phyloP scores from a whole-genome alignment of 2,797 vertebrate genomes.

The Labeo calbasu region DNA sequence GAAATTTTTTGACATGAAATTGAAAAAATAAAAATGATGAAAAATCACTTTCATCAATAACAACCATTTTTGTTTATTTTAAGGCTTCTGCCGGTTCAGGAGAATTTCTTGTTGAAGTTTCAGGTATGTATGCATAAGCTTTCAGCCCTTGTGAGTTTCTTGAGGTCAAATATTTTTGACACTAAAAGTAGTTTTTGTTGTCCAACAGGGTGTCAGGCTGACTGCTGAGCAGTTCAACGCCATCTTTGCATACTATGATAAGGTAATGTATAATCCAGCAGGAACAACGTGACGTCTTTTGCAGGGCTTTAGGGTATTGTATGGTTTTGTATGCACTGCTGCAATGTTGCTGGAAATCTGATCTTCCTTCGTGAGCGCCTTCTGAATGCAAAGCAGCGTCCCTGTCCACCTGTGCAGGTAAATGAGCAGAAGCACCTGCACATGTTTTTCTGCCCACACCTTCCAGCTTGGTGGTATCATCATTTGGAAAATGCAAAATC shows the following conservation, averaged over 20 bases:
- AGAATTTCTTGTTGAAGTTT: constrained; percentile 85
- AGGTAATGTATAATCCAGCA: constrained; percentile 77
- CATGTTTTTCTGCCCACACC: constrained; percentile 54
- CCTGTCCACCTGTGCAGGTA: constrained; percentile 57
- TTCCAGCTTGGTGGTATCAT: constrained; percentile 8
- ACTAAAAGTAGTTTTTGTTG: constrained; percentile 37
- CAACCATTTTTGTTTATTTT: constrained; percentile 50
- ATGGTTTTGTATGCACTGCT: constrained; percentile 6
- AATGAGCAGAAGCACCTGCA: constrained; percentile 64
- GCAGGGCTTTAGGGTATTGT: constrained; percentile 18
- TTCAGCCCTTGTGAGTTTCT: background rate
- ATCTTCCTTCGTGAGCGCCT: constrained; percentile 47
- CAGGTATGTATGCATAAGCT: constrained; percentile 67
- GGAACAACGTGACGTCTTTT: background rate
- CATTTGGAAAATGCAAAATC: constrained; percentile 54
- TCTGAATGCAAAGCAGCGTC: constrained; percentile 65
- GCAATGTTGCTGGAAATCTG: constrained; percentile 37
- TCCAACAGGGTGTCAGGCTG: constrained; percentile 86
- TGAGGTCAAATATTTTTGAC: background rate
- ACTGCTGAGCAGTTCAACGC: constrained; percentile 88
- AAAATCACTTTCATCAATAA: background rate
- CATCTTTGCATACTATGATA: constrained; percentile 93
- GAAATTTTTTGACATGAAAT: constrained; percentile 38
- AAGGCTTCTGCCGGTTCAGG: constrained; percentile 91
- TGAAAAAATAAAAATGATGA: background rate